Evolutionary conservation across 2,797 vertebrate species (phyloP).

Genomic region (Florisuga fusca): DNA sequence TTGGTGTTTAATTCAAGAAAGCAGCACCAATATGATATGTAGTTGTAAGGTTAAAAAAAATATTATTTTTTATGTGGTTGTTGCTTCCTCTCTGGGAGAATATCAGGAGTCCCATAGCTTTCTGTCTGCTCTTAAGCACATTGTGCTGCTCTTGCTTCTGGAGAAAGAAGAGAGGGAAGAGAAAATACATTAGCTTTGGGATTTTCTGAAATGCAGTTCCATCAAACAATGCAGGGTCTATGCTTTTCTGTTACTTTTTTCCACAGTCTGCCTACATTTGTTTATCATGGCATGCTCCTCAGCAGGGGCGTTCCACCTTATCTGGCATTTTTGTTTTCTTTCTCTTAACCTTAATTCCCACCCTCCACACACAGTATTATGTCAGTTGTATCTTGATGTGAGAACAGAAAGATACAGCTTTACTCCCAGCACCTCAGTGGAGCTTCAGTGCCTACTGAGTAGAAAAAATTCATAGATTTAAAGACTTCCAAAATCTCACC

Average conservation of each 20-base stretch:
- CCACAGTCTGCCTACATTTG: background rate
- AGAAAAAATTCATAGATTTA: background rate
- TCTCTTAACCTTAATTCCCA: background rate
- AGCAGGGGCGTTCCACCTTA: background rate
- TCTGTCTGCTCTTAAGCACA: background rate
- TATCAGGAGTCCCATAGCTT: background rate
- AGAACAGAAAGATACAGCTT: background rate
- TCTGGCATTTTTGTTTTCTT: slow-evolving; percentile 33
- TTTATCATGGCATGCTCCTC: slow-evolving; percentile 12
- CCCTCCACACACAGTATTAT: background rate
- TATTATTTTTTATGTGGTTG: background rate
- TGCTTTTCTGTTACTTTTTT: background rate
- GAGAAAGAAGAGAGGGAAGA: background rate
- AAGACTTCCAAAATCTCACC: background rate
- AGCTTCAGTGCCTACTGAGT: background rate
- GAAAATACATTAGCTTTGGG: background rate
- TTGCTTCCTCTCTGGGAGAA: background rate
- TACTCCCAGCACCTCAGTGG: background rate
- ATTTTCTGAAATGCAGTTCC: background rate
- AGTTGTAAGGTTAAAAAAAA: background rate
- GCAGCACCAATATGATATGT: background rate
- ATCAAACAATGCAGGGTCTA: background rate
- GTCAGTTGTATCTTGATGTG: background rate
- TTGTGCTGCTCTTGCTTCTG: background rate
- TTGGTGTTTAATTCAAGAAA: background rate